phyloP scores from a whole-genome alignment of 2,113 vertebrate species.

The Oceanites oceanicus region DNA sequence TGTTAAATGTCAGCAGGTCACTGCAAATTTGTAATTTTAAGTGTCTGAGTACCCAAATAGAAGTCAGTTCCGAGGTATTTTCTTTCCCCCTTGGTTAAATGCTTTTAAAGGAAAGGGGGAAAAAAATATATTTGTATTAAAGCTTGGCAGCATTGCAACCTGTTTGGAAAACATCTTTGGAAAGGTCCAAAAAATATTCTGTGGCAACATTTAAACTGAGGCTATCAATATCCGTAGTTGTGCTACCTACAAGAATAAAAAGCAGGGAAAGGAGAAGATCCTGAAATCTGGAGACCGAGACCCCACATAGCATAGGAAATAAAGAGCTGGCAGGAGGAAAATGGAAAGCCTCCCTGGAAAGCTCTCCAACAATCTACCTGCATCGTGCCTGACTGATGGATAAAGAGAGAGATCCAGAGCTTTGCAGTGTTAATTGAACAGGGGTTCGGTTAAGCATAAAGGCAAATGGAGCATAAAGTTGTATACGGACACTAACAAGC shows the following conservation, averaged over 20 bases:
- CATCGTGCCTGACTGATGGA: fast-evolving
- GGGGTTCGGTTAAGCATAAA: not conserved
- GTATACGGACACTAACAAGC: not conserved
- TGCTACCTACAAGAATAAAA: not conserved
- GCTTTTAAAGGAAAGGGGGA: not conserved
- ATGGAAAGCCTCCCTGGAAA: not conserved
- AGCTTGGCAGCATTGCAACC: not conserved
- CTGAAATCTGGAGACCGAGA: not conserved
- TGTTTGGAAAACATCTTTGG: not conserved
- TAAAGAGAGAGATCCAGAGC: not conserved
- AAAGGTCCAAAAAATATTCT: not conserved
- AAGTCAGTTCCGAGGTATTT: not conserved
- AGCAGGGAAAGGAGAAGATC: not conserved
- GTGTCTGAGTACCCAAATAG: conserved; percentile 6
- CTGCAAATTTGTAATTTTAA: conserved; percentile 56
- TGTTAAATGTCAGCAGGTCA: conserved; percentile 26
- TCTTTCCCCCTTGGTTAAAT: not conserved
- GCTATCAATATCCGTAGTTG: not conserved
- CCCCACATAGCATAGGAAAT: not conserved
- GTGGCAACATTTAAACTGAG: not conserved
- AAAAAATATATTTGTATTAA: not conserved
- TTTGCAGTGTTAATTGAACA: not conserved
- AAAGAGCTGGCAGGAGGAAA: not conserved
- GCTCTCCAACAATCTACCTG: not conserved
- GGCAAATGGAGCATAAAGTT: not conserved